A percentile compares a stretch with the other conserved stretches of the same genome.
Conservation (phyloP, 2,113 vertebrate species). For the Salvelinus sp. region DNA sequence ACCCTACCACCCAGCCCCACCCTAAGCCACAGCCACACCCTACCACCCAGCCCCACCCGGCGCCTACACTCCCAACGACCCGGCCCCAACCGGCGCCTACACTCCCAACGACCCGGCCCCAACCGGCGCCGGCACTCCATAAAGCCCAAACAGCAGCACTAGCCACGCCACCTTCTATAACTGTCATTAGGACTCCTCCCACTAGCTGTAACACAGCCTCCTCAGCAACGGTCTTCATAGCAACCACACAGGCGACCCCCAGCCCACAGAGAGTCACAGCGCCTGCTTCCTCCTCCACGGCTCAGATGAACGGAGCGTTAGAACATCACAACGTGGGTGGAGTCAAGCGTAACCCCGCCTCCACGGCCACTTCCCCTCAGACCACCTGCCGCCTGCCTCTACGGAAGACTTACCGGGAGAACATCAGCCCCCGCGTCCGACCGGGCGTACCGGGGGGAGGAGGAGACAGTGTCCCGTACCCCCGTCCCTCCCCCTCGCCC, state of each 20-base stretch:
- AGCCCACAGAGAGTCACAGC: constrained; percentile 26
- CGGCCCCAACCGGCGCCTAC: not conserved
- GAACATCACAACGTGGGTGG: constrained; percentile 71
- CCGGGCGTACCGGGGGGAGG: constrained; percentile 73
- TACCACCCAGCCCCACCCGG: no score
- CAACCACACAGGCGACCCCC: constrained; percentile 51
- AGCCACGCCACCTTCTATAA: not conserved
- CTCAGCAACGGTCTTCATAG: constrained; percentile 44
- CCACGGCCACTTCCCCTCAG: constrained; percentile 61
- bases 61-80: no score
- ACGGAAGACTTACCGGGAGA: constrained; percentile 88
- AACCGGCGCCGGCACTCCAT: not conserved
- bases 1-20: no score
- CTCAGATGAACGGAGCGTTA: constrained; percentile 84
- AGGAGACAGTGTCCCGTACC: constrained; percentile 60
- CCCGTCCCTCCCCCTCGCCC: constrained; percentile 48
- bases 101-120: constrained; percentile 27
- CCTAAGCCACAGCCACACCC: no score
- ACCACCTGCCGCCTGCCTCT: constrained; percentile 85
- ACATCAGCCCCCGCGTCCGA: constrained; percentile 76
- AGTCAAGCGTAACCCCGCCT: constrained; percentile 62
- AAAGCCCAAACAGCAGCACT: not conserved
- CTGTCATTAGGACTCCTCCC: constrained; percentile 67
- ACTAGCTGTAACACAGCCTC: constrained; percentile 53
- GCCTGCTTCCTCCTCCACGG: constrained; percentile 37